Evolutionary conservation across 2,888 invertebrate species (phyloP).

Genomic region (Myopa testacea): DNA sequence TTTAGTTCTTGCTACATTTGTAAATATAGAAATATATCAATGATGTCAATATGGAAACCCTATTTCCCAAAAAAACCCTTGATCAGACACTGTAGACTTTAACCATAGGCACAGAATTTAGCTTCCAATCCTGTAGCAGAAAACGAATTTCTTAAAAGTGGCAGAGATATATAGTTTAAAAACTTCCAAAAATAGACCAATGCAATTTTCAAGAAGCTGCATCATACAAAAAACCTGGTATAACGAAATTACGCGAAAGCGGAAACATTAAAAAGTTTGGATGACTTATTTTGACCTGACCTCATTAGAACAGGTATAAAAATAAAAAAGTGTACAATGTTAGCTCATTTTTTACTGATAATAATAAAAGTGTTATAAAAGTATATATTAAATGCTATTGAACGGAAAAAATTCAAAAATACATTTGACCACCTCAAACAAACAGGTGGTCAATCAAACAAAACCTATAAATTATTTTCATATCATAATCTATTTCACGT

Average conservation of each 20-base stretch:
- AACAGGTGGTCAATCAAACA: neutral
- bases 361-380: neutral
- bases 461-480: neutral
- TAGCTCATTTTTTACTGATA: neutral
- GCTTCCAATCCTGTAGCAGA: too few relatives aligned
- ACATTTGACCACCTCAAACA: neutral
- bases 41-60: too few relatives aligned
- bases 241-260: neutral
- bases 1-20: too few relatives aligned
- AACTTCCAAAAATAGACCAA: neutral
- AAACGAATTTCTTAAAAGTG: too few relatives aligned
- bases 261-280: neutral
- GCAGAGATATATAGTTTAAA: too few relatives aligned
- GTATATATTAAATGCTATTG: neutral
- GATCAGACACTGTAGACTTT: too few relatives aligned
- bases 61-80: too few relatives aligned
- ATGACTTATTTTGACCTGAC: neutral
- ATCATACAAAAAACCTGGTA: neutral
- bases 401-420: neutral
- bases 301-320: neutral
- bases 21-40: too few relatives aligned
- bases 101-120: too few relatives aligned
- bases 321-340: neutral
- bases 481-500: neutral
- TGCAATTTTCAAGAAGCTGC: neutral